Evolutionary conservation across 2,888 invertebrate species (phyloP).

Genomic region (Parnassius apollo): DNA sequence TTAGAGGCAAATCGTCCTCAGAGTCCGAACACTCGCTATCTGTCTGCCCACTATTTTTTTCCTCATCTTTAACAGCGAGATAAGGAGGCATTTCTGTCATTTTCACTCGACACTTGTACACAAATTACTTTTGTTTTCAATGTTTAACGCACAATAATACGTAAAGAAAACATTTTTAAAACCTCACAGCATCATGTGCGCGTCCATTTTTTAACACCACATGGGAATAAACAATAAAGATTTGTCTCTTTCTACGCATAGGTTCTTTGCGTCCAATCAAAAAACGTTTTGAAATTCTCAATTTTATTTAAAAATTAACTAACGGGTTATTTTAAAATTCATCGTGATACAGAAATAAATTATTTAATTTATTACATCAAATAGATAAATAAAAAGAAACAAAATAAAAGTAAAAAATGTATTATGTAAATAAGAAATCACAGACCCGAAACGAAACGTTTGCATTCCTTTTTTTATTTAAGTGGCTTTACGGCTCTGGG

Average conservation of each 20-base stretch:
- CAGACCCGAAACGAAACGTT: not conserved
- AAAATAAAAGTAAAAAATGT: not conserved
- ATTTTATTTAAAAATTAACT: too few relatives aligned
- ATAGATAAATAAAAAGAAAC: too few relatives aligned
- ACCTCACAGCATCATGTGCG: constrained; percentile 69
- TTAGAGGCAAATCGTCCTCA: constrained; percentile 85
- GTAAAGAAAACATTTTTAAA: constrained; percentile 64
- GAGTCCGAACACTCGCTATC: constrained; percentile 72
- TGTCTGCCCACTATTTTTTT: constrained; percentile 62
- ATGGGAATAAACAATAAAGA: constrained; percentile 71
- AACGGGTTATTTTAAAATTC: too few relatives aligned
- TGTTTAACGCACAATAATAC: constrained; percentile 49
- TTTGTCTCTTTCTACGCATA: constrained; percentile 23
- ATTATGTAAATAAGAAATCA: too few relatives aligned
- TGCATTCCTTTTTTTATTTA: not conserved
- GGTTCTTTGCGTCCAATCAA: not conserved
- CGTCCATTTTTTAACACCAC: constrained; percentile 76
- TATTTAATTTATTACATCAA: too few relatives aligned
- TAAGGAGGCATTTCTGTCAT: constrained; percentile 80
- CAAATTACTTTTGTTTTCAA: constrained; percentile 45
- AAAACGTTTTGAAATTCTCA: too few relatives aligned
- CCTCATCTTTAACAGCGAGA: constrained; percentile 72
- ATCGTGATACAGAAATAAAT: too few relatives aligned
- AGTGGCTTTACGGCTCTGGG: too few relatives aligned
- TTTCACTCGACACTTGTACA: constrained; percentile 60